Conservation (phyloP, 1,140 invertebrate genomes). For the Ctenoplectra terminalis region DNA sequence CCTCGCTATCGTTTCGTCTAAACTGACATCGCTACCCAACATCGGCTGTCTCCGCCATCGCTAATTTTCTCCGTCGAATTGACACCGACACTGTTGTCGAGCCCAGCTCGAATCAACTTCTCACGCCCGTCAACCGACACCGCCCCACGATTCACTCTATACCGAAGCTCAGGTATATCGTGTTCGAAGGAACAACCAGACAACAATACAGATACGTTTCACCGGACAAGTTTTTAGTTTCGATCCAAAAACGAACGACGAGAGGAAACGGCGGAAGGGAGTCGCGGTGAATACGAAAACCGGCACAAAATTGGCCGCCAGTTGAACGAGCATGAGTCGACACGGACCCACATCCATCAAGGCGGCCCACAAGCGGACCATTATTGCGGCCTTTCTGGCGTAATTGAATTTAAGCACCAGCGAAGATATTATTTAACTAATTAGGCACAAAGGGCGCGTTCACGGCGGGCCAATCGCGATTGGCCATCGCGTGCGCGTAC, state of each 20-base stretch:
- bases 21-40: not conserved
- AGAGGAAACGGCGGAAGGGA: not conserved
- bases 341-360: constrained; percentile 75
- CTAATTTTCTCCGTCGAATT: not conserved
- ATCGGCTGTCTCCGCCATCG: not conserved
- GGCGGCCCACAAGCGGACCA: constrained; percentile 78
- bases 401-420: constrained; percentile 82
- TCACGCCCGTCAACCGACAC: not conserved
- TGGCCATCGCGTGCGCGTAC: constrained; percentile 63
- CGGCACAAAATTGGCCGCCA: constrained; percentile 59
- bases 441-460: constrained; percentile 82
- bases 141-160: too few species aligned
- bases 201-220: not conserved
- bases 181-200: not conserved
- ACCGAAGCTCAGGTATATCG: not conserved
- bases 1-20: not conserved
- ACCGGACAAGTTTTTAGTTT: not conserved
- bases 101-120: constrained; percentile 8
- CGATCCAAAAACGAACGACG: too few species aligned
- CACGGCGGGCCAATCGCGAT: constrained; percentile 73
- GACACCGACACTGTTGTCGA: not conserved
- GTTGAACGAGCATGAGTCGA: constrained; percentile 59
- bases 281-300: not conserved
- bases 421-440: constrained; percentile 83
- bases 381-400: constrained; percentile 78